Conservation (phyloP, 2,888 invertebrate species). For the Micoletzkya japonica region DNA sequence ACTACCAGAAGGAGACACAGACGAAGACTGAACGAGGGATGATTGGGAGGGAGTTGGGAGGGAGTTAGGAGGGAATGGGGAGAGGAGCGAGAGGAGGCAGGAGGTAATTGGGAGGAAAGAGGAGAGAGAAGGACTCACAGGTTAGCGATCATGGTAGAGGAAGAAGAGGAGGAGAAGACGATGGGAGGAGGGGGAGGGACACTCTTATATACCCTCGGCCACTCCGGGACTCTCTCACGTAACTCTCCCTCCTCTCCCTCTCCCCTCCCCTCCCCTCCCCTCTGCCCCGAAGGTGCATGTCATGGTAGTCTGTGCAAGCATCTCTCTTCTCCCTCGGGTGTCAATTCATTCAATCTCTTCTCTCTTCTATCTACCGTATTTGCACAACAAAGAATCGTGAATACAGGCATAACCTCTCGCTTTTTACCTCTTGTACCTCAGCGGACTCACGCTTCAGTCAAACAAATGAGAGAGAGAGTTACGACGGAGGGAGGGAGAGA, state of each 20-base stretch:
- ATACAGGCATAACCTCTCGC: too few species aligned
- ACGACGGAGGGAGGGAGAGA: background rate
- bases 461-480: background rate
- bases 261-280: slow-evolving; percentile 1
- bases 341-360: background rate
- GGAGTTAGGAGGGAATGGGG: background rate
- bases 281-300: background rate
- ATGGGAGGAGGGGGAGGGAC: background rate
- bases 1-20: slow-evolving; percentile 16
- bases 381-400: too few species aligned
- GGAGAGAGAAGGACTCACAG: slow-evolving; percentile 10
- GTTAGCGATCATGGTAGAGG: slow-evolving; percentile 19
- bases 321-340: background rate
- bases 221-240: background rate
- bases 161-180: background rate
- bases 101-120: background rate
- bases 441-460: too few species aligned
- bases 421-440: too few species aligned
- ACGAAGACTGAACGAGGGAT: slow-evolving; percentile 8
- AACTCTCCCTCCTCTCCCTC: background rate
- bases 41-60: background rate
- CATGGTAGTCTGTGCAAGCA: background rate
- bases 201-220: slow-evolving; percentile 2
- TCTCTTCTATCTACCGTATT: background rate
- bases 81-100: background rate